These are phyloP conservation scores for Leptinotarsa defecta DNA, from an alignment of 1,140 invertebrate species.

Conservation along the genomic window DNA sequence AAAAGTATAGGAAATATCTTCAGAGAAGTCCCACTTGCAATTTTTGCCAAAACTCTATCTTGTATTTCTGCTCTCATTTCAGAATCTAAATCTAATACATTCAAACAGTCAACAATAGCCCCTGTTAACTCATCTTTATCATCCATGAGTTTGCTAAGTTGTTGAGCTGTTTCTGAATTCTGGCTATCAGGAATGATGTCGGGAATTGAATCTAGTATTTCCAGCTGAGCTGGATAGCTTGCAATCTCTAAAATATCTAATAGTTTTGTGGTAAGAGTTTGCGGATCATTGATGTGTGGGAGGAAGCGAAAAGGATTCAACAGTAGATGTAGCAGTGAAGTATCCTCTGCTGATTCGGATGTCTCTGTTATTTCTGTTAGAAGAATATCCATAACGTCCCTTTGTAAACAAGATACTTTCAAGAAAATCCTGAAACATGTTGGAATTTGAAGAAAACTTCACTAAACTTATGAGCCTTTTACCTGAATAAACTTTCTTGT, in stretches of 20 bases:
- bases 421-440: conserved; percentile 53
- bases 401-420: conserved; percentile 56
- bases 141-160: conserved; percentile 46
- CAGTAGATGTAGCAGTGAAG: conserved; percentile 41
- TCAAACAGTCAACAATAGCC: conserved; percentile 51
- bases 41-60: conserved; percentile 43
- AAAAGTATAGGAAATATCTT: conserved; percentile 49
- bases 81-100: conserved; percentile 44
- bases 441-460: neutral
- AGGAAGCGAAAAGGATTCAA: conserved; percentile 48
- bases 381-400: conserved; percentile 55
- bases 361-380: conserved; percentile 54
- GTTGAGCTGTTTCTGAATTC: conserved; percentile 43
- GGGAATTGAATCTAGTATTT: conserved; percentile 52
- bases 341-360: conserved; percentile 37
- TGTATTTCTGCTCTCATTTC: conserved; percentile 42
- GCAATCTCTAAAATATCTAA: conserved; percentile 51
- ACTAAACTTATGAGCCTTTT: conserved; percentile 15
- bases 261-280: conserved; percentile 41
- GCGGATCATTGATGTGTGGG: conserved; percentile 45
- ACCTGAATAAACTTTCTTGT: conserved; percentile 56
- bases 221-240: conserved; percentile 45
- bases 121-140: conserved; percentile 42
- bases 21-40: conserved; percentile 34
- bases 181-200: conserved; percentile 50